phyloP scores from a whole-genome alignment of 2,888 invertebrate genomes.

The Atethmia centrago region DNA sequence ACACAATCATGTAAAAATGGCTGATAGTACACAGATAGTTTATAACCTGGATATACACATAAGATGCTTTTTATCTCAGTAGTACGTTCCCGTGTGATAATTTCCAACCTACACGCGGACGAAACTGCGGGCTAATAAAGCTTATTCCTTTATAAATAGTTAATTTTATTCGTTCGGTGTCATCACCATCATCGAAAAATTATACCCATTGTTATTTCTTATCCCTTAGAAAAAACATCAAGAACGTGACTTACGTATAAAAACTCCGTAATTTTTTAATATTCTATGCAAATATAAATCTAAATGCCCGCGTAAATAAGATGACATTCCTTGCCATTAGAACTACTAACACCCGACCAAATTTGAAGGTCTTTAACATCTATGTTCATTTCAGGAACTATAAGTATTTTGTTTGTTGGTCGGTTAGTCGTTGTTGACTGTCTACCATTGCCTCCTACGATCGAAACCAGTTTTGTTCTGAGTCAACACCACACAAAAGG shows the following conservation, averaged over 20 bases:
- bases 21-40: too few relatives aligned
- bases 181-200: constrained; percentile 27
- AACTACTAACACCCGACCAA: constrained; percentile 28
- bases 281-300: too few relatives aligned
- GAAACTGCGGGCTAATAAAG: too few relatives aligned
- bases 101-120: background rate
- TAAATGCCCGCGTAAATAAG: constrained; percentile 53
- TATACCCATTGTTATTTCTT: constrained; percentile 21
- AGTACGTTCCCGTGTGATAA: too few relatives aligned
- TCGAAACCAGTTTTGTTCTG: constrained; percentile 60
- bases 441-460: constrained; percentile 40
- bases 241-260: constrained; percentile 57
- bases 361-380: constrained; percentile 5
- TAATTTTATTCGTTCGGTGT: background rate
- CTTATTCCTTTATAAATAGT: background rate
- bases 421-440: constrained; percentile 45
- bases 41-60: too few relatives aligned
- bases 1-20: too few relatives aligned
- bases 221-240: constrained; percentile 22
- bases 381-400: background rate
- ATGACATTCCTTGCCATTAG: constrained; percentile 48
- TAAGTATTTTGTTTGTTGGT: constrained; percentile 38
- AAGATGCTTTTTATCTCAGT: too few relatives aligned
- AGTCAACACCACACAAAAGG: constrained; percentile 62
- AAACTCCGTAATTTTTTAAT: constrained; percentile 32